Evolutionary conservation across 1,140 invertebrate genomes (phyloP), one percentile per base, ranked within the genome.

Genomic region (Pomphorhynchus laevis): DNA sequence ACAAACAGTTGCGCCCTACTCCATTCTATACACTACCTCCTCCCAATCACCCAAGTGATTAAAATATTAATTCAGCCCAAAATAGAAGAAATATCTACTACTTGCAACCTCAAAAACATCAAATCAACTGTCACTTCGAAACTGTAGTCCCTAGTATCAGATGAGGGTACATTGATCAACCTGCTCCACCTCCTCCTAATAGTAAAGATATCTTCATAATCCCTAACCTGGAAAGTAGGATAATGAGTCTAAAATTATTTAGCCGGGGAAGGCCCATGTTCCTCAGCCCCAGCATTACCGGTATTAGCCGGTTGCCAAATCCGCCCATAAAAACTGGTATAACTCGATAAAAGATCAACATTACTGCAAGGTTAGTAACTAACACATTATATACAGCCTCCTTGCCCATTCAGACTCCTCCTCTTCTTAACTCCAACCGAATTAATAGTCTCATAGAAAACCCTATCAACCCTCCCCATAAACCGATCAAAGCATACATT

Each of bases 321-420:
- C 69, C 68, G 32, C 69, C 70, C 62, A 72, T 67, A 64, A 71
- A 63, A 53, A 68, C 61, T 36, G 68, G 69, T 61, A 71, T 71
- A 43, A 71, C 65, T 59, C 69, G 67, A 61, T 70, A 70, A 56
- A 71, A 72, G 66, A 71, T 69, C 64, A 70, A 71, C 47, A 70
- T 51, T 57, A 71, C 68, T 44, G 66, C 69, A 61, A 72, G 68
- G 5, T 61, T 58, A 8, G 69, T 72, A 16, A 71, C 63, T 53
- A 71, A 59, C 40, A 62, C 57, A 57, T 71, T 70, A 62, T 69
- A 70, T 53, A 68, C 62, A 61, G 69, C 63, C 50, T 67, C 64
- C 61, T 69, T 61, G 56, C 58, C 55, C 70, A 65, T 51, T 68
- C 56, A 33, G 49, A 52, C 22, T 63, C 64, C 0, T 64, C 62